Conservation (phyloP, 2,113 vertebrate genomes). For the Rynchops niger region DNA sequence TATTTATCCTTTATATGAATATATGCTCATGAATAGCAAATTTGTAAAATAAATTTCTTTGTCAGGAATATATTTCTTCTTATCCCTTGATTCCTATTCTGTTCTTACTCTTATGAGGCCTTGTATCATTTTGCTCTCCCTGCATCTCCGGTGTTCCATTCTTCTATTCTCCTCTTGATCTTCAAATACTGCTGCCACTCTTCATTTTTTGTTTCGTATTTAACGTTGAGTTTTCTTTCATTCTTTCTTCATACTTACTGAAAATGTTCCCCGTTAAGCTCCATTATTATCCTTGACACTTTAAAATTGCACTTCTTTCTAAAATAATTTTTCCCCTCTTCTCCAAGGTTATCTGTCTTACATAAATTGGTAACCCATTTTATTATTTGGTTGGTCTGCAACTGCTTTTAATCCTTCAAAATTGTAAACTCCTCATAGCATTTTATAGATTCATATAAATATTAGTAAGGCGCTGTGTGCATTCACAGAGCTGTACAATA, state of each 20-base stretch:
- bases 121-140: not conserved
- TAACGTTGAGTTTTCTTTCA: not conserved
- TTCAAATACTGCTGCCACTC: not conserved
- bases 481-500: not conserved
- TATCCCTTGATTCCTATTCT: not conserved
- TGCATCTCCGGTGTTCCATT: rapidly evolving
- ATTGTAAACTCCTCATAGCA: not conserved
- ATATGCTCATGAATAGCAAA: not conserved
- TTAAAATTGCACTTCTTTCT: not conserved
- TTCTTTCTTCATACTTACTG: not conserved
- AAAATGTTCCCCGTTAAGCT: not conserved
- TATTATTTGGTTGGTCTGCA: not conserved
- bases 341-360: not conserved
- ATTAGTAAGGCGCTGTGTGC: not conserved
- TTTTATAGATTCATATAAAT: not conserved
- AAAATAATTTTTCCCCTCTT: not conserved
- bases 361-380: not conserved
- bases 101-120: not conserved
- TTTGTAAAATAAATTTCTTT: not conserved
- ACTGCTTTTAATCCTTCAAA: not conserved
- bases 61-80: not conserved
- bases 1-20: not conserved
- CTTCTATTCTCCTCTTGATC: not conserved
- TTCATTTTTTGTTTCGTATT: not conserved
- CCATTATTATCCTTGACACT: not conserved